Evolutionary conservation across 2,797 vertebrate species (phyloP).

Genomic region (Lates japonicus): DNA sequence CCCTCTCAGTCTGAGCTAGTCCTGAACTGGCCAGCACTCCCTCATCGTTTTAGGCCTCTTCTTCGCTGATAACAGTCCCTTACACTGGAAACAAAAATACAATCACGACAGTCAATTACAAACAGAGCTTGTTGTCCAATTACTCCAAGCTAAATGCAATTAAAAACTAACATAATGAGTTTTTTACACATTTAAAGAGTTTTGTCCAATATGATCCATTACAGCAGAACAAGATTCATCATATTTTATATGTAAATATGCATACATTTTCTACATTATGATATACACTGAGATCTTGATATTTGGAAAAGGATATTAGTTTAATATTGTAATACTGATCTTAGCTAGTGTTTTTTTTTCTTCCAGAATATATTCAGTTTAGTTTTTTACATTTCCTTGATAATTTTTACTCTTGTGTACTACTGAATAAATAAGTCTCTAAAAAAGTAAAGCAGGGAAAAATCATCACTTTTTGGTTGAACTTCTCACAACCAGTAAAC

Average conservation of each 20-base stretch:
- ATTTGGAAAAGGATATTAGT: too few relatives aligned
- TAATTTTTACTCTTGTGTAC: too few relatives aligned
- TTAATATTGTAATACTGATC: too few relatives aligned
- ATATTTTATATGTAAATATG: not conserved
- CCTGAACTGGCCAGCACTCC: slow-evolving; percentile 25
- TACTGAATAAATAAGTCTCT: too few relatives aligned
- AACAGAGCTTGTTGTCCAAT: not conserved
- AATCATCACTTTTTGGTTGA: too few relatives aligned
- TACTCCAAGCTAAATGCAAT: not conserved
- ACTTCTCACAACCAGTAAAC: too few relatives aligned
- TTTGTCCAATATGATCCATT: not conserved
- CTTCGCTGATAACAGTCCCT: slow-evolving; percentile 27
- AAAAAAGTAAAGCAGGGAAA: too few relatives aligned
- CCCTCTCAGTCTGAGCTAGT: slow-evolving; percentile 51
- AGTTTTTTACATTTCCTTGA: too few relatives aligned
- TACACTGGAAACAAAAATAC: slow-evolving; percentile 54
- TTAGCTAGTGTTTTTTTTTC: too few relatives aligned
- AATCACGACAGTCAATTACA: slow-evolving; percentile 2
- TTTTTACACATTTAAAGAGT: not conserved
- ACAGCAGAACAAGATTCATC: not conserved
- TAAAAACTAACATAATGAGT: not conserved
- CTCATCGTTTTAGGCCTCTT: slow-evolving; percentile 43
- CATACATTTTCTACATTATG: not conserved
- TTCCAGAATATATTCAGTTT: too few relatives aligned
- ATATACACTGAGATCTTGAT: not conserved